Conservation (phyloP, 2,113 vertebrate species). For the Saccopteryx leptura region DNA sequence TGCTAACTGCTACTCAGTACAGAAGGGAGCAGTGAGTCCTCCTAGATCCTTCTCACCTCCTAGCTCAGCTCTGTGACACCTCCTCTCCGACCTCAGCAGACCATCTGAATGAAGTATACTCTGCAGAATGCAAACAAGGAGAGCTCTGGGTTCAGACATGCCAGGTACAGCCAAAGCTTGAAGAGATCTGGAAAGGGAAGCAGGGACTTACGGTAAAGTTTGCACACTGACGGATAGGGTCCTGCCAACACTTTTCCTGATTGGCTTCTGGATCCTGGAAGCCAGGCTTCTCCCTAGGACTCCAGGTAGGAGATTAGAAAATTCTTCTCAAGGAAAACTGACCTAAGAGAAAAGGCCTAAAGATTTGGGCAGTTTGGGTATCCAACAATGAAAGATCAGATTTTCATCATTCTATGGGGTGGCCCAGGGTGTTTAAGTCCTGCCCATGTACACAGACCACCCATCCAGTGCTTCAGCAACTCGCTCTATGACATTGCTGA, state of each 20-base stretch:
- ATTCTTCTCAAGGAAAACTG: constrained; percentile 11
- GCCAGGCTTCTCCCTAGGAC: background rate
- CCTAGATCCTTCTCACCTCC: background rate
- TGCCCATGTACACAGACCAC: fast-evolving
- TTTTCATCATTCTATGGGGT: too few relatives aligned
- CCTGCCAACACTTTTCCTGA: background rate
- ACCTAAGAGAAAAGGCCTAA: constrained; percentile 2
- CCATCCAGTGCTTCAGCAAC: background rate
- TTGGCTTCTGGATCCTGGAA: background rate
- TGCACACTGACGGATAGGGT: background rate
- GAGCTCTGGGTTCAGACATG: background rate
- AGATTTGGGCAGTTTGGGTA: background rate
- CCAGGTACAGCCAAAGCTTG: background rate
- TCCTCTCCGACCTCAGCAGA: background rate
- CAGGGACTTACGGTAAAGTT: background rate
- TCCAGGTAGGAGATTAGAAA: background rate
- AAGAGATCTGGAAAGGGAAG: background rate
- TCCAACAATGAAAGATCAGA: background rate
- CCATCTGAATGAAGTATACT: background rate
- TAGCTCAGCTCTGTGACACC: background rate
- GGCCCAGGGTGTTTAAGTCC: background rate
- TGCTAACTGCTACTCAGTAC: background rate
- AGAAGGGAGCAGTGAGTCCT: background rate
- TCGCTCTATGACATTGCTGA: background rate
- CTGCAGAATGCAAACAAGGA: background rate